Evolutionary conservation across 2,113 vertebrate species (phyloP).

Genomic region (Bubo bubo): DNA sequence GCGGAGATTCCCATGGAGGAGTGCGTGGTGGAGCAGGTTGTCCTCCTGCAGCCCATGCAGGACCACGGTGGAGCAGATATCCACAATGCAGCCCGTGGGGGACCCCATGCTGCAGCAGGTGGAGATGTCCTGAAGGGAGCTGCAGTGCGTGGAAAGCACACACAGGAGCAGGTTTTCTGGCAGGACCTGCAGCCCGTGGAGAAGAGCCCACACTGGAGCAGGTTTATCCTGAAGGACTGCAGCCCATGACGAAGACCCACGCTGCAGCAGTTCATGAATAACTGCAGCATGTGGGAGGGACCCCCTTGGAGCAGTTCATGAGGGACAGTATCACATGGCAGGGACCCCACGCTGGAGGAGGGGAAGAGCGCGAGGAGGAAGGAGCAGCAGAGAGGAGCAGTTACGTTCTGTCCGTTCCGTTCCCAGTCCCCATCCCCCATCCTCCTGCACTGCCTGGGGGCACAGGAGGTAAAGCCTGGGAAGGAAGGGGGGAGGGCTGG

Average conservation of each 20-base stretch:
- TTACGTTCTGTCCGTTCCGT: neutral
- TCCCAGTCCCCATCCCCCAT: neutral
- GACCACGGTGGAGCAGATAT: neutral
- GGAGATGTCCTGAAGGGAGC: neutral
- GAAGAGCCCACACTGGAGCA: neutral
- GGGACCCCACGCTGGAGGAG: rapidly evolving
- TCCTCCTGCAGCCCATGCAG: neutral
- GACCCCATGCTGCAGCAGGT: rapidly evolving
- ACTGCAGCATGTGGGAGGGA: neutral
- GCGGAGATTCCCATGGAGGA: neutral
- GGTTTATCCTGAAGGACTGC: neutral
- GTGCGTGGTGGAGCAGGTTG: neutral
- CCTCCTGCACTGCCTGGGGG: neutral
- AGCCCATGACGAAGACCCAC: neutral
- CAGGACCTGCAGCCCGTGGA: neutral
- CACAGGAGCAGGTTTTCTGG: neutral
- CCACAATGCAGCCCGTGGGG: neutral
- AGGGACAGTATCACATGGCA: rapidly evolving
- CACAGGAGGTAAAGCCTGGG: neutral
- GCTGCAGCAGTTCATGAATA: neutral
- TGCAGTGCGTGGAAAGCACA: neutral
- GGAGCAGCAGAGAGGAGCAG: neutral
- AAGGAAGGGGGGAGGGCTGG: neutral
- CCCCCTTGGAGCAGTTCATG: neutral
- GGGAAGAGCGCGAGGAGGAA: neutral